A percentile compares a stretch with the other conserved stretches of the same genome.
Evolutionary conservation across 2,888 invertebrate species (phyloP).

Genomic region (Parnassius mnemosyne): DNA sequence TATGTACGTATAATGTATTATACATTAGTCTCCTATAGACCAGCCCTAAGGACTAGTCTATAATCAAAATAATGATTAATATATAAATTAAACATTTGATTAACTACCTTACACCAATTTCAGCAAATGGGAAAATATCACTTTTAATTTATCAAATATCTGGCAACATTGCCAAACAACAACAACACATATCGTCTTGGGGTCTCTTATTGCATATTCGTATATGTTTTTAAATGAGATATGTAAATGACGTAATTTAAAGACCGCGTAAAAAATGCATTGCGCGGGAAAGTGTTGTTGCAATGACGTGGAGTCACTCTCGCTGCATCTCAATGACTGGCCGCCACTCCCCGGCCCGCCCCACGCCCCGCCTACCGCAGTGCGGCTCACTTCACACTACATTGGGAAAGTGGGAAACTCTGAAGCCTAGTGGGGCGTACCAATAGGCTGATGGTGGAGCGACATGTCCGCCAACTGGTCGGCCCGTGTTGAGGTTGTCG

Average conservation of each 20-base stretch:
- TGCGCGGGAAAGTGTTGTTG: constrained; percentile 14
- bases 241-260: background rate
- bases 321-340: constrained; percentile 28
- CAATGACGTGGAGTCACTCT: constrained; percentile 8
- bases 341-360: constrained; percentile 50
- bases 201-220: no score
- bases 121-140: no score
- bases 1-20: no score
- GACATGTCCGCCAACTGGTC: background rate
- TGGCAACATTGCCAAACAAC: no score
- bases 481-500: constrained; percentile 33
- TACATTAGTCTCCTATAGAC: no score
- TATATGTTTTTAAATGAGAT: no score
- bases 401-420: constrained; percentile 72
- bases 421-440: constrained; percentile 46
- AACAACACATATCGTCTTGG: no score
- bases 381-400: constrained; percentile 60
- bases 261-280: background rate
- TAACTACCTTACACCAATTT: no score
- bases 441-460: background rate
- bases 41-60: no score
- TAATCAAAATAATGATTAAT: no score
- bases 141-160: no score
- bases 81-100: no score
- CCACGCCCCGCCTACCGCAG: constrained; percentile 59